Conservation (phyloP, 2,113 vertebrate species). For the Pterophyllum scalare region DNA sequence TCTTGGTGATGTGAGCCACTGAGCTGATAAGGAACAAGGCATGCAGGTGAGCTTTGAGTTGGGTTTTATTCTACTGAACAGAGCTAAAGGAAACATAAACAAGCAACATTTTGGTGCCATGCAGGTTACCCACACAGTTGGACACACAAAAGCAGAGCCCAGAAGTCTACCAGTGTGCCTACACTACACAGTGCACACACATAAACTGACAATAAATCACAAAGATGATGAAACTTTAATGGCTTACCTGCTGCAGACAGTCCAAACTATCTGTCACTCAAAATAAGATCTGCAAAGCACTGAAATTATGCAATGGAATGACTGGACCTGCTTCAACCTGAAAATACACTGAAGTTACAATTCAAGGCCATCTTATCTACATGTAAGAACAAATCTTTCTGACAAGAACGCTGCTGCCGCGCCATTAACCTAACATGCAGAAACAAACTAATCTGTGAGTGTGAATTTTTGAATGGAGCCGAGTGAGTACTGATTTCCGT, state of each 20-base stretch:
- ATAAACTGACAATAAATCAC: slow-evolving; percentile 32
- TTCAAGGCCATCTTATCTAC: not conserved
- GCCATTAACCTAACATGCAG: not conserved
- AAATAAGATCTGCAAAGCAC: slow-evolving; percentile 55
- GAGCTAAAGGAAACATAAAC: too few species aligned
- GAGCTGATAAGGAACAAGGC: not conserved
- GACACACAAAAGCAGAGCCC: not conserved
- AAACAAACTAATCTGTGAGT: not conserved
- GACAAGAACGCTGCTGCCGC: not conserved
- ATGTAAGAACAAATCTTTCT: not conserved
- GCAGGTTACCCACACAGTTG: not conserved
- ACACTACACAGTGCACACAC: not conserved
- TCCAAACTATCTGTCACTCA: slow-evolving; percentile 47
- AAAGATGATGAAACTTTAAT: slow-evolving; percentile 33
- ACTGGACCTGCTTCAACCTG: slow-evolving; percentile 57
- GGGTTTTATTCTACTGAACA: not conserved
- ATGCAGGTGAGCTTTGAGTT: not conserved
- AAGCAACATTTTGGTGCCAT: not conserved
- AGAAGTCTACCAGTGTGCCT: not conserved
- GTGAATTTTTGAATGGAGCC: not conserved
- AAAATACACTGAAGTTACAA: slow-evolving; percentile 3
- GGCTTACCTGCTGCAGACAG: slow-evolving; percentile 22
- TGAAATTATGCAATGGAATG: slow-evolving; percentile 36
- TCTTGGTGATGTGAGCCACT: not conserved
- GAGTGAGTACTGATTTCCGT: not conserved